phyloP scores from a whole-genome alignment of 2,888 invertebrate genomes.

The Hirudinaria manillensis region DNA sequence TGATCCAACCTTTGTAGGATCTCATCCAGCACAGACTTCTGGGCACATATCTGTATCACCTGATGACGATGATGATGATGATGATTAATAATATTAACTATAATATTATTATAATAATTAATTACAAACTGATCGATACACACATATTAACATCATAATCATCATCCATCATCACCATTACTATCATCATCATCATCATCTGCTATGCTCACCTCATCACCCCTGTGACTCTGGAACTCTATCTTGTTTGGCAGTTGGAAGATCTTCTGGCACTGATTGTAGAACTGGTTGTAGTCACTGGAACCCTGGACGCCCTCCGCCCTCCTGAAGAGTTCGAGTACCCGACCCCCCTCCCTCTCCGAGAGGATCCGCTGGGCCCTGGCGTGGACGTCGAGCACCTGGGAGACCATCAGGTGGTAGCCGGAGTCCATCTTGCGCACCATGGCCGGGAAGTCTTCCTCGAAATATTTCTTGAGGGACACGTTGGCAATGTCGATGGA shows the following conservation, averaged over 20 bases:
- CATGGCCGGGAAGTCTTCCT: constrained; percentile 77
- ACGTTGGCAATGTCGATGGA: constrained; percentile 91
- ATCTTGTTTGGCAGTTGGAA: constrained; percentile 83
- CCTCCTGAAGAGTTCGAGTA: constrained; percentile 66
- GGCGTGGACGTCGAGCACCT: constrained; percentile 74
- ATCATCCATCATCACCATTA: too few species aligned
- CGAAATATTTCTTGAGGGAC: constrained; percentile 90
- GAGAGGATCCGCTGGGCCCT: constrained; percentile 74
- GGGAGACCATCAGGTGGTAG: constrained; percentile 82
- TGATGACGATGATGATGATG: constrained; percentile 37
- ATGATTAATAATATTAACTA: neutral
- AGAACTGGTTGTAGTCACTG: constrained; percentile 75
- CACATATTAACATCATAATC: neutral
- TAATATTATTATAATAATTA: neutral
- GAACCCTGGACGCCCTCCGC: constrained; percentile 72
- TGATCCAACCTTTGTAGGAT: constrained; percentile 73
- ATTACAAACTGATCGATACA: neutral
- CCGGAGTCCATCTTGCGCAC: constrained; percentile 87
- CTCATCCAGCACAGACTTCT: constrained; percentile 71
- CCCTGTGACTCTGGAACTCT: constrained; percentile 73
- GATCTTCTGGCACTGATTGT: constrained; percentile 76
- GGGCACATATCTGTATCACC: constrained; percentile 65
- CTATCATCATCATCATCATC: too few species aligned
- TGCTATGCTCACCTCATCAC: too few species aligned
- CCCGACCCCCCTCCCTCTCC: constrained; percentile 61